Evolutionary conservation across 2,888 invertebrate species (phyloP), one percentile per base, ranked within the genome.

Genomic region (Pachymerium ferrugineum): DNA sequence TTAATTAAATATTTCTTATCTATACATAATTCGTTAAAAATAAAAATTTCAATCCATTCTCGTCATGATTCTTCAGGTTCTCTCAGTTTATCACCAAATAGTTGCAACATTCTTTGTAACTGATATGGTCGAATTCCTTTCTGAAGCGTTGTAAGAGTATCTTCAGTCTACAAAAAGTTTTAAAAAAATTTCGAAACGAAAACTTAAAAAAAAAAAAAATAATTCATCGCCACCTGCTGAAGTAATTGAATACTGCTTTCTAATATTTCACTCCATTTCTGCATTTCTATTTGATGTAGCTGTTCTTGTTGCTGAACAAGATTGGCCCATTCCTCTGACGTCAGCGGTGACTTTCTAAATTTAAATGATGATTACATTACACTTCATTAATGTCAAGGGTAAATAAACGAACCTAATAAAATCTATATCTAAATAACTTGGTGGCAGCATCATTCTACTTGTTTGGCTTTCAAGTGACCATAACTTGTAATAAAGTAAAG

Each of bases 401-500:
- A 35, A 62, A 73, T 74, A 67, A 71, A 74, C 83, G 78, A 81
- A 86, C 86, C 85, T 85, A 42, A 86, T 80, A 78, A 85, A 83
- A 76, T 86, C 85, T 75, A 86, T 79, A 80, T 86, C 86, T 81
- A 86, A 81, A 67, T 62, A 62, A 14, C 14, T 73, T 3, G 73
- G 62, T 16, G 73, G 73, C 31, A 73, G 30, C 6, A 67, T 22
- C 62, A 73, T n/a, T 14, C 62, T 73, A n/a, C 4, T 35, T 8
- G 81, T 78, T 76, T 79, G 80, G 76, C 88, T 86, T 81, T 92
- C 90, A 77, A 90, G 82, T 78, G 87, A 86, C 89, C 91, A 90
- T 78, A 95, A 86, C 84, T 91, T 89, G 84, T 91, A 90, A 86
- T 93, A 93, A 75, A 95, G 87, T 82, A 91, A 85, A 77, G 90